Percentiles rank a stretch among this genome's conserved stretches.
Conservation (phyloP, 2,797 vertebrate genomes). For the Acipenser ruthenus region DNA sequence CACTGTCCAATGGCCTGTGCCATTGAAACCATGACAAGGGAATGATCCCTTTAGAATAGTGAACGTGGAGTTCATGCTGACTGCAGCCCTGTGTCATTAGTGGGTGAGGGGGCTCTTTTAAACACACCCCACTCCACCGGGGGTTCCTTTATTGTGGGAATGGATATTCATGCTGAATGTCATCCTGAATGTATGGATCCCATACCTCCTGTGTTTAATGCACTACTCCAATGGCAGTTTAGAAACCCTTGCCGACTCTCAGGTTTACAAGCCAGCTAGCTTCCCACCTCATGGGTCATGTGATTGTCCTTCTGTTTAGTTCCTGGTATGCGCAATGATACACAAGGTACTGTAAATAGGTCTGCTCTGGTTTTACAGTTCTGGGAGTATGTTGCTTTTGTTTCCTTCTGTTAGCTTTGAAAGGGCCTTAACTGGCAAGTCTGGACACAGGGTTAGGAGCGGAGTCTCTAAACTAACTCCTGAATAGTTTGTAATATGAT, state of each 20-base stretch:
- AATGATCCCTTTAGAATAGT: too few species aligned
- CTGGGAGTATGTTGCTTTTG: too few species aligned
- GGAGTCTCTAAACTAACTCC: slow-evolving; percentile 12
- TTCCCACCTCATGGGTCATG: neutral
- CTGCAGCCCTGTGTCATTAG: too few species aligned
- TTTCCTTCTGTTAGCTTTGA: slow-evolving; percentile 6
- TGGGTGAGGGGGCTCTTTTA: too few species aligned
- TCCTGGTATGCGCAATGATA: slow-evolving; percentile 6
- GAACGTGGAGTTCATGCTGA: too few species aligned
- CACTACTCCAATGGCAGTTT: slow-evolving; percentile 29
- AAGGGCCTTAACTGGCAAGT: slow-evolving; percentile 24
- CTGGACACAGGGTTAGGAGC: slow-evolving; percentile 16
- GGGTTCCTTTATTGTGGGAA: too few species aligned
- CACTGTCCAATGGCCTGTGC: too few species aligned
- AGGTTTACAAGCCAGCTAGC: slow-evolving; percentile 38
- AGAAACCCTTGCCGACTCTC: slow-evolving; percentile 34
- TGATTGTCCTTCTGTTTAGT: slow-evolving; percentile 20
- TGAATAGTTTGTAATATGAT: slow-evolving; percentile 25
- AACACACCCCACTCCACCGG: too few species aligned
- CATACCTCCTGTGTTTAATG: slow-evolving; percentile 35
- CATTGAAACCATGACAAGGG: too few species aligned
- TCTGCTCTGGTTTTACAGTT: slow-evolving; percentile 31
- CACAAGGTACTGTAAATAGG: slow-evolving; percentile 44
- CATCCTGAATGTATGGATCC: slow-evolving; percentile 38
- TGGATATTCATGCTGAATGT: slow-evolving; percentile 23